Evolutionary conservation across 2,888 invertebrate genomes (phyloP).

Genomic region (Oasisia sp.): DNA sequence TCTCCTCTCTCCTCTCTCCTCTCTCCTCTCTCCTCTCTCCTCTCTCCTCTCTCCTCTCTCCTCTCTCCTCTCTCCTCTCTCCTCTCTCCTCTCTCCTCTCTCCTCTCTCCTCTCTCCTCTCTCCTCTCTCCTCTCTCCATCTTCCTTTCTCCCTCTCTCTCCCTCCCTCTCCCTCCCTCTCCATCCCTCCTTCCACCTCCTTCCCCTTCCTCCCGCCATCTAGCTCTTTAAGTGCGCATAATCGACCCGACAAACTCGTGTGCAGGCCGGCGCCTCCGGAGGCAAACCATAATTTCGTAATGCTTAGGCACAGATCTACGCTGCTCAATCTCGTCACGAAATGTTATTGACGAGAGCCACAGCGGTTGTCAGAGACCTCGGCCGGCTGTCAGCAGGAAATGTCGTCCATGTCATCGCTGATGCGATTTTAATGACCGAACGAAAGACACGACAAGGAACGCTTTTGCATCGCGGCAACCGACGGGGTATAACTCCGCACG

Average conservation of each 20-base stretch:
- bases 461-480: not conserved
- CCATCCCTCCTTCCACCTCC: no score
- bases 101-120: no score
- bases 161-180: no score
- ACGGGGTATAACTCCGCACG: not conserved
- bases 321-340: not conserved
- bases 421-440: not conserved
- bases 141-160: no score
- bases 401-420: conserved; percentile 5
- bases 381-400: not conserved
- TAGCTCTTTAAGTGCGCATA: not conserved
- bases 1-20: no score
- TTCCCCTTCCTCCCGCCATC: no score
- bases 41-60: no score
- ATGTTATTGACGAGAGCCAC: conserved; percentile 11
- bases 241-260: not conserved
- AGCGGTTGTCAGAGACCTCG: not conserved
- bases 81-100: no score
- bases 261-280: not conserved
- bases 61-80: no score
- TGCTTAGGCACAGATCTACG: not conserved
- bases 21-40: no score
- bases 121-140: no score
- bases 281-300: not conserved
- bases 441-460: not conserved